phyloP scores from a whole-genome alignment of 2,113 vertebrate genomes.

The Tetrax tetrax region DNA sequence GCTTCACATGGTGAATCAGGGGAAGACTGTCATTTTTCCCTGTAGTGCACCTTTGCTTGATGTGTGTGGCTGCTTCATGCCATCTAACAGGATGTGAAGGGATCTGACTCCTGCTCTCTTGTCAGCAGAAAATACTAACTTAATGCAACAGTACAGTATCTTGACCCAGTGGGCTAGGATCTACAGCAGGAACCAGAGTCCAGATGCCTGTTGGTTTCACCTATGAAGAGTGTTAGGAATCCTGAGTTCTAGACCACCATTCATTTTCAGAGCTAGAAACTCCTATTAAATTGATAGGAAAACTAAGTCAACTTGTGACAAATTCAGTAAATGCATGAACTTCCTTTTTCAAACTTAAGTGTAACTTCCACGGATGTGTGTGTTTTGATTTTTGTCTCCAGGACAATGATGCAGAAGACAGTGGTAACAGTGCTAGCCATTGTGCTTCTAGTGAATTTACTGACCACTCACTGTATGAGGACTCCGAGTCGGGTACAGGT shows the following conservation, averaged over 20 bases:
- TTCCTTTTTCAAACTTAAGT: not conserved
- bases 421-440: conserved; percentile 66
- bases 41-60: not conserved
- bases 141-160: not conserved
- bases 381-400: conserved; percentile 46
- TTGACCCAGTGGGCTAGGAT: conserved; percentile 1
- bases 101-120: not conserved
- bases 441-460: conserved; percentile 74
- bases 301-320: not conserved
- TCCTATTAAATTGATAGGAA: not conserved
- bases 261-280: conserved; percentile 12
- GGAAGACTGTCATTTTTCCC: not conserved
- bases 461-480: conserved; percentile 64
- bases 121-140: not conserved
- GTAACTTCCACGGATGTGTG: conserved; percentile 29
- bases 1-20: not conserved
- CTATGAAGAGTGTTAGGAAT: not conserved
- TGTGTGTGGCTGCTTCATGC: not conserved
- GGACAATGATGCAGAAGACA: conserved; percentile 64
- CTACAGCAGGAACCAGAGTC: not conserved
- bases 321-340: not conserved
- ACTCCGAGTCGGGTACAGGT: conserved; percentile 71
- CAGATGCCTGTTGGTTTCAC: not conserved
- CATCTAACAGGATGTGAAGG: not conserved
- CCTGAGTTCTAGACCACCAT: not conserved